Evolutionary conservation across 2,888 invertebrate species (phyloP), one percentile per base, ranked within the genome.

Genomic region (Cryptus armator): DNA sequence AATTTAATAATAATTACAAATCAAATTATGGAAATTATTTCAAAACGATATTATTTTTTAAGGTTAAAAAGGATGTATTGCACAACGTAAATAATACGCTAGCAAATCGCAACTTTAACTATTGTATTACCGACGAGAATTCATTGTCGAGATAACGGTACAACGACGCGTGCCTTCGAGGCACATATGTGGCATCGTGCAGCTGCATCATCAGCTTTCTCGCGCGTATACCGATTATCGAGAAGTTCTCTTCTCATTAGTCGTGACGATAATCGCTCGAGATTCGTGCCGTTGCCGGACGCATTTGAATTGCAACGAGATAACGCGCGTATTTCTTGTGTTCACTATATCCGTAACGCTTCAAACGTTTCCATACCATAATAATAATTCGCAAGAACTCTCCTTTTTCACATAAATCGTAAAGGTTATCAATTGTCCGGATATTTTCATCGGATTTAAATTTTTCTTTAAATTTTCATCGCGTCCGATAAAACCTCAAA

Each of bases 331-430:
- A 75, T 70, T 64, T 59, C 48, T 68, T 70, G 7, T 9, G 46
- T 37, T 29, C 43, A 51, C 66, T 46, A 48, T 56, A 67, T 56
- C 66, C 44, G 37, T 9, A 37, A 62, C 51, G 14, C 32, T 56
- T 68, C 68, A 62, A 83, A 51, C 74, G 62, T 83, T 67, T 72
- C 77, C 77, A 83, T 77, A 67, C 29, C 48, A 51, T 62, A 24
- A 78, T 44, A 78, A 75, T 75, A 74, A 83, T 79, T 74, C 44
- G 68, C 74, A 68, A 78, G 62, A 19, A 78, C 62, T 83, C 68
- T 59, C 67, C 67, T 48, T 7, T 16, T 29, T 56, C 46, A 6
- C 19, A 66, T 71, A n/a, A 29, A 29, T 53, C 43, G 46, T 14
- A 16, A 37, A 70, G 48, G n/a, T 3, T 4, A 48, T n/a, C 12